Evolutionary conservation across 2,888 invertebrate genomes (phyloP).

Genomic region (Macroteleia sp.): DNA sequence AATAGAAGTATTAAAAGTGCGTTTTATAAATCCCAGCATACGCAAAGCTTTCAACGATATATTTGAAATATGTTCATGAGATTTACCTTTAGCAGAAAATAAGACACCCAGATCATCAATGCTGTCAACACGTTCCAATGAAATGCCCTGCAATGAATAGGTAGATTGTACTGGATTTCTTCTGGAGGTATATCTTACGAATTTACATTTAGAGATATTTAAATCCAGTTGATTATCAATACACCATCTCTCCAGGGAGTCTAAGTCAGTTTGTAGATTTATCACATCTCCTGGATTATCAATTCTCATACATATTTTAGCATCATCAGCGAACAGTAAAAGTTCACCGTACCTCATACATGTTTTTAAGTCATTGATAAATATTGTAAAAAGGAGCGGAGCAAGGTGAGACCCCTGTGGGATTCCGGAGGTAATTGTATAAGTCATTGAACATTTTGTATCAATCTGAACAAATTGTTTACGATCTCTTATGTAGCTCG

Average conservation of each 20-base stretch:
- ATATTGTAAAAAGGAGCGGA: constrained; percentile 11
- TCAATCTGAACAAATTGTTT: not conserved
- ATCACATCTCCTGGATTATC: not conserved
- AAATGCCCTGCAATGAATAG: not conserved
- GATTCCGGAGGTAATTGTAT: not conserved
- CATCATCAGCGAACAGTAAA: constrained; percentile 12
- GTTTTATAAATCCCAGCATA: not conserved
- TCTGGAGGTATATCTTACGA: not conserved
- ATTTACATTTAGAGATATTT: constrained; percentile 8
- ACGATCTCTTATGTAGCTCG: not conserved
- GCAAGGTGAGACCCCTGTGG: constrained; percentile 19
- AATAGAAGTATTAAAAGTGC: not conserved
- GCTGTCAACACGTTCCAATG: not conserved
- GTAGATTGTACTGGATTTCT: not conserved
- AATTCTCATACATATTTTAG: constrained; percentile 5
- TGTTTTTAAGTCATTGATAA: constrained; percentile 7
- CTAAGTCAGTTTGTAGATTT: not conserved
- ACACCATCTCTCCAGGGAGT: not conserved
- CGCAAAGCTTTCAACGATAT: not conserved
- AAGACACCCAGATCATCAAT: not conserved
- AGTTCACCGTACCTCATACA: not conserved
- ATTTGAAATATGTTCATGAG: not conserved
- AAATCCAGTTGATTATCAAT: not conserved
- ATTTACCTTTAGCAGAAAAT: not conserved
- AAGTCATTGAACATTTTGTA: not conserved